Base-by-base conservation (phyloP, 1,140 invertebrate species). In the Lordiphosa clarofinis region DNA sequence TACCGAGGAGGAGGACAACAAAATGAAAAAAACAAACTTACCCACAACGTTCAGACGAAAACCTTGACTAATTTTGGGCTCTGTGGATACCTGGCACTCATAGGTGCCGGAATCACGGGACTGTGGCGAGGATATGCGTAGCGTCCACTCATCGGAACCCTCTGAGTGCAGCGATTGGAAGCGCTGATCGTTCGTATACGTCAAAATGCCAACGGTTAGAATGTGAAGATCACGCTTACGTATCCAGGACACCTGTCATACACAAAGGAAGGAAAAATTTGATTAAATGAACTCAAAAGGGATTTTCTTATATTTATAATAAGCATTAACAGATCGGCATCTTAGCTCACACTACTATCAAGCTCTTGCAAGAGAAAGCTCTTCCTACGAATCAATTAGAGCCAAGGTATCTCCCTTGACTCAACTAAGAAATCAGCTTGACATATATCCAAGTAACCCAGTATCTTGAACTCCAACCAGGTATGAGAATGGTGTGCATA, bases 21-120 rank as follows among this genome's bases (percentile, higher is more conserved):
- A 69, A 33, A 13, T 9, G 2, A 15, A 33, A n/a, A 48, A 38
- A 48, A 35, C 11, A 59, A 73, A 93, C 94, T 92, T 81, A 96
- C 95, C 94, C 43, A 96, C 94, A 78, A 96, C 95, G 67, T 92
- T 95, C 12, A 96, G 91, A 65, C 92, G 92, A 79, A 95, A 95
- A 11, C 94, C 94, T 87, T 94, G 92, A 74, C 94, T 95, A 87
- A 96, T 95, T 89, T 96, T 96, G 2, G 95, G 95, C 86, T 96
- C 95, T 0, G 95, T 96, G 64, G 94, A 95, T 8, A 96, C 95
- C 91, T 96, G 95, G 88, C 95, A 96, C 86, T 96, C 95, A 86
- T 96, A 96, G 3, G 92, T 92, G 15, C 92, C 92, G 1, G 91
- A 91, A 88, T 96, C 95, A 6, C 94, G 89, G 0, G 94, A 92